A percentile compares a stretch with the other conserved stretches of the same genome.
Conservation (phyloP, 2,797 vertebrate species). For the Carapus acus region DNA sequence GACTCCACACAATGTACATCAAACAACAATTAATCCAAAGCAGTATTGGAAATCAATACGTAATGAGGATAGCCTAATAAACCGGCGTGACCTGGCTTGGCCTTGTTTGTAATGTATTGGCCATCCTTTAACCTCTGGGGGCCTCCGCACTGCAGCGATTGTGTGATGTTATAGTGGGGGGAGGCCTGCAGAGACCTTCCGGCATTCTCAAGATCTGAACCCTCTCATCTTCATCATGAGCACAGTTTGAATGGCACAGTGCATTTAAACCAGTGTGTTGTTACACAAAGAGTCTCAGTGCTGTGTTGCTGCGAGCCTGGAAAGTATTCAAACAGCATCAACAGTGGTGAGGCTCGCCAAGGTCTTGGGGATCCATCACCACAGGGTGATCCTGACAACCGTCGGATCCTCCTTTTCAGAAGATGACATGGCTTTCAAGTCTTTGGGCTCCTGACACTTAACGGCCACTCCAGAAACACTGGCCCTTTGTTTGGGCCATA, state of each 20-base stretch:
- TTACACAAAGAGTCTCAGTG: slow-evolving; percentile 59
- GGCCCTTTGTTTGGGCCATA: slow-evolving; percentile 58
- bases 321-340: slow-evolving; percentile 68
- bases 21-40: neutral
- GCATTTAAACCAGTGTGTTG: slow-evolving; percentile 55
- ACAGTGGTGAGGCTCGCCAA: slow-evolving; percentile 64
- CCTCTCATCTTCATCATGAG: slow-evolving; percentile 36
- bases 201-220: slow-evolving; percentile 56
- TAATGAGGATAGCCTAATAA: too few species aligned
- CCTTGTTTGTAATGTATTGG: too few species aligned
- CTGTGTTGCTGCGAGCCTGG: slow-evolving; percentile 55
- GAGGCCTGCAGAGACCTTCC: slow-evolving; percentile 56
- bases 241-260: slow-evolving; percentile 33
- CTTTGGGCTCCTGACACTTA: slow-evolving; percentile 59
- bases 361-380: slow-evolving; percentile 63
- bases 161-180: slow-evolving; percentile 62
- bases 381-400: slow-evolving; percentile 66
- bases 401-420: slow-evolving; percentile 72
- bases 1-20: too few species aligned
- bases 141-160: slow-evolving; percentile 31
- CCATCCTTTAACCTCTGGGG: slow-evolving; percentile 32
- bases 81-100: neutral
- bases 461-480: slow-evolving; percentile 59
- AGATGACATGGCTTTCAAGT: slow-evolving; percentile 67
- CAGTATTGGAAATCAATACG: neutral